Base-by-base conservation (phyloP, 1,140 invertebrate species). In the Lamellibrachia luymesi region DNA sequence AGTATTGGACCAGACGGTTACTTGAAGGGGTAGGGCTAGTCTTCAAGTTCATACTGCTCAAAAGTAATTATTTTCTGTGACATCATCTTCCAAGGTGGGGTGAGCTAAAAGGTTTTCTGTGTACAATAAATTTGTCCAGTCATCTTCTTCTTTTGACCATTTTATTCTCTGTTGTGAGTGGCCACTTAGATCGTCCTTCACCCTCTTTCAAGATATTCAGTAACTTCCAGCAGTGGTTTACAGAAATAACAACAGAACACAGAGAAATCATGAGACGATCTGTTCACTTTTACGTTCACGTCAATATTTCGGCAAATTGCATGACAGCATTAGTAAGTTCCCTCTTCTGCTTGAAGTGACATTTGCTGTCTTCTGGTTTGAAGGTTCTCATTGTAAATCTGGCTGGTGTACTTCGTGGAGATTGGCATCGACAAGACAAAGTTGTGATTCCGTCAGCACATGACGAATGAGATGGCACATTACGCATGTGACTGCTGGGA, bases 401-500 rank as follows among this genome's bases (percentile, higher is more conserved):
- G 96, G 0, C 97, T 99, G 0, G 99, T 98, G 0, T 99, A 99
- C 95, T 99, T 99, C 93, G 94, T 98, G 13, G 98, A 98, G 95
- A 97, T 99, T 94, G 99, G 99, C 92, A 97, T 99, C 92, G 98
- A 99, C 96, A 96, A 97, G 0, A 97, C 97, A 38, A 98, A 98
- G 95, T 95, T 99, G 51, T 97, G 99, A 49, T 99, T 99, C 96
- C 97, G 99, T 90, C 99, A 99, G 96, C 99, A 99, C 95, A 98
- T 99, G 98, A 97, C 97, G 93, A 99, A 99, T 97, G 99, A 99
- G 97, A 99, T 99, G 99, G 99, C 99, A 95, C 99, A 99, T 97
- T 99, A 99, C 97, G 99, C 99, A n/a, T 98, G 98, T 96, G 99
- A 99, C 96, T 99, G 99, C 95, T 99, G 99, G 99, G 99, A 99